Evolutionary conservation across 2,888 invertebrate genomes (phyloP).

Genomic region (Ophonus ardosiacus): DNA sequence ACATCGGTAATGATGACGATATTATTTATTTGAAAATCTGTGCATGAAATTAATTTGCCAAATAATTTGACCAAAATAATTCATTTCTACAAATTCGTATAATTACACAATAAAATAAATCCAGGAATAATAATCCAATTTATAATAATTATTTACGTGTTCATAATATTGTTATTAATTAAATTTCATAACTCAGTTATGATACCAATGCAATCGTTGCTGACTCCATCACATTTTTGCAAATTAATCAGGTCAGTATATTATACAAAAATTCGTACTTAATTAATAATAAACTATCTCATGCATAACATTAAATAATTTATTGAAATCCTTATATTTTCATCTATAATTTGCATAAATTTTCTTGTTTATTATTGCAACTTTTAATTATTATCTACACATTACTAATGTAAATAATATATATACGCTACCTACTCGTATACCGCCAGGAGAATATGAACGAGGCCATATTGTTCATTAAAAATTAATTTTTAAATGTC

Average conservation of each 20-base stretch:
- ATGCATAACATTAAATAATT: conserved; percentile 2
- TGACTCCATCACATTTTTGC: conserved; percentile 11
- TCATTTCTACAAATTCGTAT: not conserved
- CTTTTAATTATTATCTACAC: conserved; percentile 21
- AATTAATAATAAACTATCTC: conserved; percentile 20
- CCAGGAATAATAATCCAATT: not conserved
- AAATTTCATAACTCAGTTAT: conserved; percentile 5
- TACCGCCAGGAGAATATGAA: not conserved
- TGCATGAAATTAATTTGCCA: no score
- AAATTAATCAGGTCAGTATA: conserved; percentile 12
- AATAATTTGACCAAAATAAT: not conserved
- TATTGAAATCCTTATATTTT: conserved; percentile 7
- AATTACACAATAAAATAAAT: not conserved
- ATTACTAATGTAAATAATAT: conserved; percentile 11
- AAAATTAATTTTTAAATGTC: conserved; percentile 29
- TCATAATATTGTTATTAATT: conserved; percentile 13
- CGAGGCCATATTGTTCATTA: conserved; percentile 20
- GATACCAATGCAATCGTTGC: conserved; percentile 4
- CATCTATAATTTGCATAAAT: conserved; percentile 17
- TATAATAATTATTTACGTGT: conserved; percentile 32
- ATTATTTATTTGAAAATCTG: no score
- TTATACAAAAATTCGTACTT: not conserved
- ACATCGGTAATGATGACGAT: no score
- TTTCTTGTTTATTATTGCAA: not conserved
- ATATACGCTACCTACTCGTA: no score